Evolutionary conservation across 2,113 vertebrate genomes (phyloP).

Genomic region (Macrotis lagotis): DNA sequence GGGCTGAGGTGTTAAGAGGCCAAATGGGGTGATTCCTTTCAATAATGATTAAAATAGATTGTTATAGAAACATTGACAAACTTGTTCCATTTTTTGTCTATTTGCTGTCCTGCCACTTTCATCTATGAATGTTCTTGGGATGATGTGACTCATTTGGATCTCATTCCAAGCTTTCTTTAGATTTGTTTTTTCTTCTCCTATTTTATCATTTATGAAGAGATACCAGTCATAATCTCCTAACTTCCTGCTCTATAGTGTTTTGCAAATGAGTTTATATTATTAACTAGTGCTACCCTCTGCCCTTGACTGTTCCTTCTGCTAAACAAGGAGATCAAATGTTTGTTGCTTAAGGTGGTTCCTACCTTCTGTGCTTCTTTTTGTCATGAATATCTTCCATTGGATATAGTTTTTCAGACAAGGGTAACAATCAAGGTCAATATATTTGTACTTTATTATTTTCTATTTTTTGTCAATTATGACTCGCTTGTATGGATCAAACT

Average conservation of each 20-base stretch:
- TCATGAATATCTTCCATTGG: neutral
- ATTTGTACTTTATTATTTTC: neutral
- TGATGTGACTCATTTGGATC: neutral
- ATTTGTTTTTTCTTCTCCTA: neutral
- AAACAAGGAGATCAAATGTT: neutral
- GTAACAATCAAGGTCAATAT: neutral
- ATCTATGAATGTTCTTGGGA: neutral
- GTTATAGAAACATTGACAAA: neutral
- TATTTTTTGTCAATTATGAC: neutral
- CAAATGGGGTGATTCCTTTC: neutral
- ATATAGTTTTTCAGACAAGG: neutral
- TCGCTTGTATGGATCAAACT: neutral
- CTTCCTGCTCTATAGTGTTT: neutral
- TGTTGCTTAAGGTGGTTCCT: neutral
- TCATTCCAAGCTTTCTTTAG: slow-evolving; percentile 3
- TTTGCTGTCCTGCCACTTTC: neutral
- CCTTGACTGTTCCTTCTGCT: neutral
- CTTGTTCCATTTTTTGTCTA: neutral
- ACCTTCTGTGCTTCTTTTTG: neutral
- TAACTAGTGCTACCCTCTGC: neutral
- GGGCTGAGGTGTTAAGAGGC: neutral
- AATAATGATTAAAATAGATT: neutral
- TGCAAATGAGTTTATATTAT: neutral
- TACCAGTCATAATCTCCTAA: neutral
- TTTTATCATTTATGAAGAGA: neutral